Evolutionary conservation across 2,888 invertebrate species (phyloP).

Genomic region (Leucophora obtusa): DNA sequence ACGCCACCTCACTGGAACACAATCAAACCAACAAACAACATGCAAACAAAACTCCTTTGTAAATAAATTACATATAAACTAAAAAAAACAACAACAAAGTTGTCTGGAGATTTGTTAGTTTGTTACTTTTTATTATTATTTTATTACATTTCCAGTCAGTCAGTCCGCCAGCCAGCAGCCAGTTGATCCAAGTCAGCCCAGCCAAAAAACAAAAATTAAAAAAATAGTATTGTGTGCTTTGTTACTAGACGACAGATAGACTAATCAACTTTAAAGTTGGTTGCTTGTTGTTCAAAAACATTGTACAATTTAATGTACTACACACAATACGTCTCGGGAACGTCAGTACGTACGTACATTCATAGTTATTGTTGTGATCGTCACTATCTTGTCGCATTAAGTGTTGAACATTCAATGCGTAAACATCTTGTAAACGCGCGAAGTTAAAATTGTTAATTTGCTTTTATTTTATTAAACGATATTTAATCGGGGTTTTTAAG

Average conservation of each 20-base stretch:
- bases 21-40: constrained; percentile 7
- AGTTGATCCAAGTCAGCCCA: constrained; percentile 22
- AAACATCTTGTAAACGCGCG: constrained; percentile 41
- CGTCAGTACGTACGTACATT: constrained; percentile 27
- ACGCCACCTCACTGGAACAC: constrained; percentile 1
- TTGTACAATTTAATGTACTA: not conserved
- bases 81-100: constrained; percentile 18
- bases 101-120: constrained; percentile 34
- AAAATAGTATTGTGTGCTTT: not conserved
- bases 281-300: constrained; percentile 9
- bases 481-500: not conserved
- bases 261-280: constrained; percentile 10
- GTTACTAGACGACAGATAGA: constrained; percentile 28
- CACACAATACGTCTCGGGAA: constrained; percentile 1
- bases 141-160: constrained; percentile 27
- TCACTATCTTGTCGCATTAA: constrained; percentile 53
- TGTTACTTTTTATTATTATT: constrained; percentile 11
- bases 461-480: not conserved
- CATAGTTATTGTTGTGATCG: constrained; percentile 61
- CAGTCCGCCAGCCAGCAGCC: not conserved
- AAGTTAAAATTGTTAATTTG: not conserved
- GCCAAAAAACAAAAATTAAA: not conserved
- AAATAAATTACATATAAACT: not conserved
- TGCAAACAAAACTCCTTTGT: constrained; percentile 22
- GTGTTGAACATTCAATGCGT: constrained; percentile 61